These are phyloP conservation scores for Gerris buenoi DNA, from an alignment of 1,140 invertebrate species.

Conservation along the genomic window DNA sequence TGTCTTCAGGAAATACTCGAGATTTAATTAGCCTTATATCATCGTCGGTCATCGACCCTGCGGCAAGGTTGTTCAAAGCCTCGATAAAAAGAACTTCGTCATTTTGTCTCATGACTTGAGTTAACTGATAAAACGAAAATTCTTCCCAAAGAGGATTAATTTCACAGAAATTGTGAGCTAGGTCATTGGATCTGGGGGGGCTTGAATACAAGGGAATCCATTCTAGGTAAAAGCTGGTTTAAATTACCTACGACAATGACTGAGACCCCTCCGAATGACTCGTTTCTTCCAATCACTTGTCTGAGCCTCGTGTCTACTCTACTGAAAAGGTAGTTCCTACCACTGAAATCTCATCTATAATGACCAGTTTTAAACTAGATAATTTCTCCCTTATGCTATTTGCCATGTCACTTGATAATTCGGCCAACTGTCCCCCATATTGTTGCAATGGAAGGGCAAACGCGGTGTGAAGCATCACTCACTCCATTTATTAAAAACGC, in stretches of 20 bases:
- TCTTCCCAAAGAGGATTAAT: conserved; percentile 8
- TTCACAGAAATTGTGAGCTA: background rate
- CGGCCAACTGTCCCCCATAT: background rate
- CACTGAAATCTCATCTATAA: conserved; percentile 31
- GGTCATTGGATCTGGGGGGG: too few species aligned
- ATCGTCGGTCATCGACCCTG: background rate
- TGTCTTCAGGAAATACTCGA: background rate
- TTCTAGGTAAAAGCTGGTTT: conserved; percentile 22
- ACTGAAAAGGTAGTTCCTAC: conserved; percentile 22
- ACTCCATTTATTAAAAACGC: background rate
- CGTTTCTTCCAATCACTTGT: conserved; percentile 25
- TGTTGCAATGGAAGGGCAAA: background rate
- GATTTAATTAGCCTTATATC: background rate
- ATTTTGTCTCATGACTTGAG: background rate
- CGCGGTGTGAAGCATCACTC: background rate
- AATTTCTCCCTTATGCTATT: conserved; percentile 16
- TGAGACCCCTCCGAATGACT: conserved; percentile 19
- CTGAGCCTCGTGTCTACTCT: conserved; percentile 23
- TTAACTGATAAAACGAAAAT: conserved; percentile 3
- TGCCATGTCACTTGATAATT: background rate
- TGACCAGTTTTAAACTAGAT: conserved; percentile 24
- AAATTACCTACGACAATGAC: conserved; percentile 22
- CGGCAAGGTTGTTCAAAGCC: background rate
- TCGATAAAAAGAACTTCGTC: background rate
- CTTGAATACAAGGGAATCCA: conserved; percentile 10